Percentiles rank a stretch among this genome's conserved stretches.
These are phyloP conservation scores for Ylistrum balloti DNA, from an alignment of 1,140 invertebrate species.

Conservation along the genomic window DNA sequence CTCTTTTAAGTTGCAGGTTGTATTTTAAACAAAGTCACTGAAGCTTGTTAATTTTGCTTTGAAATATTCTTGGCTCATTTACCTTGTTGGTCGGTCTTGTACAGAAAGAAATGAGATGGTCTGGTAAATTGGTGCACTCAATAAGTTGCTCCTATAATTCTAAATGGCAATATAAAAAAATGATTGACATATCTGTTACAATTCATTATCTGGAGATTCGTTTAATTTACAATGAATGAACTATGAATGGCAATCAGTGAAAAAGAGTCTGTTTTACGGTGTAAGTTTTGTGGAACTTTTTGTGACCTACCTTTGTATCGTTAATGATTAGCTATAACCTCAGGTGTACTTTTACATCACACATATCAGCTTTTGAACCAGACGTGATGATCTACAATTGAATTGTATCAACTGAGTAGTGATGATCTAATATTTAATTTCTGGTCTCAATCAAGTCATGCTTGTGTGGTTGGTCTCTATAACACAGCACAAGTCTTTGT, in stretches of 20 bases:
- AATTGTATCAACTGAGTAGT: not conserved
- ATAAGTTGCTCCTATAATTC: no score
- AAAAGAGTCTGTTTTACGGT: not conserved
- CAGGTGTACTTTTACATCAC: not conserved
- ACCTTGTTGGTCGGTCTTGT: no score
- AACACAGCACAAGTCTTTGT: not conserved
- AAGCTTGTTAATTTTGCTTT: no score
- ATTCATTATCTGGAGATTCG: not conserved
- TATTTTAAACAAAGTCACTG: no score
- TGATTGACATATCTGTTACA: not conserved
- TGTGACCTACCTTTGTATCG: not conserved
- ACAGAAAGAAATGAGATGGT: no score
- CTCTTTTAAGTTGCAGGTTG: no score
- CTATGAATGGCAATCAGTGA: no score
- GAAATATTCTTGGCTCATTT: no score
- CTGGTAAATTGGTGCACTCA: no score
- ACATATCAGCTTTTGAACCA: not conserved
- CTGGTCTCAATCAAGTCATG: not conserved
- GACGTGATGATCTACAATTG: not conserved
- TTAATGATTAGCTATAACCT: not conserved
- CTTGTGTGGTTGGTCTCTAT: not conserved
- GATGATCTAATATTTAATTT: conserved; percentile 36
- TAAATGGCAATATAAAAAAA: no score
- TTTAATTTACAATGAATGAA: not conserved
- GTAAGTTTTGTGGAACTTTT: not conserved